Evolutionary conservation across 2,113 vertebrate genomes (phyloP).

Genomic region (Elachura formosa): DNA sequence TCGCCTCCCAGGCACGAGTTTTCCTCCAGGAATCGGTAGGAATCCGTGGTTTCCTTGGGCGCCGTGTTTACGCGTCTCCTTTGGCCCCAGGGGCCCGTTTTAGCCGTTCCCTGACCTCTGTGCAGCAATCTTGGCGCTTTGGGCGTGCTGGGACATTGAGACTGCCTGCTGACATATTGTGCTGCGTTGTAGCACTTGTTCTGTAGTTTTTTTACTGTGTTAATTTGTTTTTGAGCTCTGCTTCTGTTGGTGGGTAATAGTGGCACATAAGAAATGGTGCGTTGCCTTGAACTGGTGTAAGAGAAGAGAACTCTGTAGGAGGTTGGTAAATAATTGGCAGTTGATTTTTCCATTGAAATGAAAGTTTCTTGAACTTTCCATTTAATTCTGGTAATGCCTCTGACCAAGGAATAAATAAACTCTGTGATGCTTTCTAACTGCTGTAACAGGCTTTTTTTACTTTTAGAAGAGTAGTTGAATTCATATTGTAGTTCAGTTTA

Average conservation of each 20-base stretch:
- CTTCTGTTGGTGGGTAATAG: fast-evolving
- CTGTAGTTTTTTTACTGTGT: no score
- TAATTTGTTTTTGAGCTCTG: neutral
- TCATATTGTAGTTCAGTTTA: neutral
- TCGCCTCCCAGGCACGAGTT: neutral
- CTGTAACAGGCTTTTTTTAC: neutral
- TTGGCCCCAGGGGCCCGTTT: neutral
- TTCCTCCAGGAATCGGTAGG: neutral
- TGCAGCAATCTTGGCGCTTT: neutral
- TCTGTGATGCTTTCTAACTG: neutral
- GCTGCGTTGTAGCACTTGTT: neutral
- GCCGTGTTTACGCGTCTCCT: neutral
- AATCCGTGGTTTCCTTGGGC: neutral
- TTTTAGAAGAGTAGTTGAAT: neutral
- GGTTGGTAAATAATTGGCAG: neutral
- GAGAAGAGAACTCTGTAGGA: neutral
- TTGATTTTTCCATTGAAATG: no score
- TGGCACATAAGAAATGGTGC: neutral
- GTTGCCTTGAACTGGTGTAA: neutral
- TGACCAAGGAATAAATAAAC: neutral
- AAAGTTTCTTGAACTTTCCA: neutral
- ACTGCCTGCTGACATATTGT: fast-evolving
- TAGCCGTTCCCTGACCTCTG: neutral
- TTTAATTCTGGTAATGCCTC: neutral
- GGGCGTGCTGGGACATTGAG: neutral